Percentiles rank a stretch among this genome's conserved stretches.
Conservation (phyloP, 2,113 vertebrate species). For the Numenius arquata region DNA sequence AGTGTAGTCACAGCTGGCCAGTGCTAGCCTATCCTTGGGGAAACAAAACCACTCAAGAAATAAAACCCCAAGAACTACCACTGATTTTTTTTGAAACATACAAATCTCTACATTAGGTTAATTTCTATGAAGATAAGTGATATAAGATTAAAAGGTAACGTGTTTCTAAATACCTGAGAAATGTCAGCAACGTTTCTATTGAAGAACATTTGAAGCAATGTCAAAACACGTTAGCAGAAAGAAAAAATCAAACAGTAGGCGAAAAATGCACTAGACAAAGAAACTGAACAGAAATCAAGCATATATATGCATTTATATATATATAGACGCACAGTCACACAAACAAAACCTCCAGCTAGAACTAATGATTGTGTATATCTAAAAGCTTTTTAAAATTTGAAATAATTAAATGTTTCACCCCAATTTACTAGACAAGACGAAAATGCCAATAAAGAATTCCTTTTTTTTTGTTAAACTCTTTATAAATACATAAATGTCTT, state of each 20-base stretch:
- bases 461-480: not conserved
- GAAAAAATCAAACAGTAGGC: not conserved
- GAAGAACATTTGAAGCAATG: not conserved
- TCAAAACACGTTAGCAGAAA: not conserved
- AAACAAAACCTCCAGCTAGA: not conserved
- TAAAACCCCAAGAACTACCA: not conserved
- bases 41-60: not conserved
- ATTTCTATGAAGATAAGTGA: not conserved
- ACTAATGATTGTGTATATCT: not conserved
- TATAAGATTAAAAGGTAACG: not conserved
- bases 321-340: not conserved
- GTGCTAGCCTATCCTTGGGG: not conserved
- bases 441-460: not conserved
- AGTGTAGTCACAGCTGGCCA: not conserved
- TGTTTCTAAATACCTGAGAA: not conserved
- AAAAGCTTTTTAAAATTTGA: not conserved
- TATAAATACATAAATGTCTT: not conserved
- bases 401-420: not conserved
- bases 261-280: not conserved
- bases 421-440: not conserved
- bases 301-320: not conserved
- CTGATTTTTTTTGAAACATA: not conserved
- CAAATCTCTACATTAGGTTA: not conserved
- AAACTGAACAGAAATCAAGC: not conserved
- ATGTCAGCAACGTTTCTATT: not conserved